Evolutionary conservation across 2,113 vertebrate species (phyloP), one percentile per base, ranked within the genome.

Genomic region (Scortum barcoo): DNA sequence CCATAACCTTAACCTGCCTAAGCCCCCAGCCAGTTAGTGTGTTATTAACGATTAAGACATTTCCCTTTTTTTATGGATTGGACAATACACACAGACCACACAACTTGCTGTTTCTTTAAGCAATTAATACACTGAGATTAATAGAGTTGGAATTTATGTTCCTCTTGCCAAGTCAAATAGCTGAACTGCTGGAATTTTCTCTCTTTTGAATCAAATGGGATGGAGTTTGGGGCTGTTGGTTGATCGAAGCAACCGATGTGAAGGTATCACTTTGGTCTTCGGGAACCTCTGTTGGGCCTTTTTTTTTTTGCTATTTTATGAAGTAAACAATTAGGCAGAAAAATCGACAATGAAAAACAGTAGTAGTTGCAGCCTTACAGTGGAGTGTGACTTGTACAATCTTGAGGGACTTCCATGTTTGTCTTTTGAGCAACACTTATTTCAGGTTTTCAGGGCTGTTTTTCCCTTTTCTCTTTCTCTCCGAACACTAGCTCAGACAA

Each of bases 381-480:
- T 19, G 3, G 56, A 50, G 57, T 26, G 14, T n/a, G 57, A 12
- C 14, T 50, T 24, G 38, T 17, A 8, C 30, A 42, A 72, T 73
- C 61, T 40, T 19, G 30, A 16, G 33, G 53, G 71, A 69, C 56
- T 33, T 16, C 0, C 22, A 13, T 40, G 54, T 60, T 75, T 81
- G 33, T 69, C n/a, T 33, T 61, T 36, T 48, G 22, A 33, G 42
- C 26, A 24, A 36, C 17, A 65, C 38, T 17, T 24, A 17, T 33
- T 33, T 40, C 14, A 36, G 10, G 6, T 4, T 61, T 33, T 65
- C 14, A 16, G 30, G 7, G 7, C 13, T 38, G 24, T 53, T 2
- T 24, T 46, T 76, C 33, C 5, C n/a, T 26, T 26, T 56, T 70
- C 36, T 63, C 26, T 72, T 53, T 65, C 58, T 61, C 40, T 51